phyloP scores from a whole-genome alignment of 2,113 vertebrate genomes.

The Spheniscus mendiculus region DNA sequence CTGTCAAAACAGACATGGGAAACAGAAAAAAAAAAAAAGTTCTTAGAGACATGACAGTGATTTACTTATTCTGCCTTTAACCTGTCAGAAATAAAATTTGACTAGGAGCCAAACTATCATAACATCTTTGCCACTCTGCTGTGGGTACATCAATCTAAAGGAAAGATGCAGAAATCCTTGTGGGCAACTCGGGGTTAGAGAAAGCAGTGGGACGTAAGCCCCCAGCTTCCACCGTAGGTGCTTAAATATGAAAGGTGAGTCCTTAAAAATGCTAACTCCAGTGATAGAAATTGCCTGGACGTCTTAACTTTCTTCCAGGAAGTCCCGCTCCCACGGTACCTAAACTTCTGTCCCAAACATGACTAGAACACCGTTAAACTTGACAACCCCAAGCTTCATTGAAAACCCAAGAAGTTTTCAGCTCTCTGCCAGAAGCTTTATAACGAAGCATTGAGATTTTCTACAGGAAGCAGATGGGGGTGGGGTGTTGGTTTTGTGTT shows the following conservation, averaged over 20 bases:
- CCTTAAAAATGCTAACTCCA: neutral
- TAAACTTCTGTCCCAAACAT: neutral
- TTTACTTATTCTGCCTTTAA: slow-evolving; percentile 19
- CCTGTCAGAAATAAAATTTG: slow-evolving; percentile 30
- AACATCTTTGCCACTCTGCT: neutral
- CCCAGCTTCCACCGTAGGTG: neutral
- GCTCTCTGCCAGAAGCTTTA: slow-evolving; percentile 1
- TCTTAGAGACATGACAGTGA: neutral
- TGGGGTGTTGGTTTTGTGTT: accelerated
- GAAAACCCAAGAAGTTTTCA: slow-evolving; percentile 16
- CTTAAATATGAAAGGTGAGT: neutral
- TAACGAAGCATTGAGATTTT: neutral
- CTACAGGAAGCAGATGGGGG: slow-evolving; percentile 10
- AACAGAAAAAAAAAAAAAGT: neutral
- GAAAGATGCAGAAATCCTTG: neutral
- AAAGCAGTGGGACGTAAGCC: neutral
- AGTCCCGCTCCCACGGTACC: neutral
- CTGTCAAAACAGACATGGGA: slow-evolving; percentile 23
- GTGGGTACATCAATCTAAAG: neutral
- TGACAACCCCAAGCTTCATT: slow-evolving; percentile 27
- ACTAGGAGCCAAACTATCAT: neutral
- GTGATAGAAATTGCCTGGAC: neutral
- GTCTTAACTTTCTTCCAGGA: slow-evolving; percentile 10
- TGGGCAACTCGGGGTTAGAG: neutral
- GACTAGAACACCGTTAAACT: slow-evolving; percentile 21